Base-by-base conservation (phyloP, 2,797 vertebrate genomes). In the Pygocentrus nattereri region DNA sequence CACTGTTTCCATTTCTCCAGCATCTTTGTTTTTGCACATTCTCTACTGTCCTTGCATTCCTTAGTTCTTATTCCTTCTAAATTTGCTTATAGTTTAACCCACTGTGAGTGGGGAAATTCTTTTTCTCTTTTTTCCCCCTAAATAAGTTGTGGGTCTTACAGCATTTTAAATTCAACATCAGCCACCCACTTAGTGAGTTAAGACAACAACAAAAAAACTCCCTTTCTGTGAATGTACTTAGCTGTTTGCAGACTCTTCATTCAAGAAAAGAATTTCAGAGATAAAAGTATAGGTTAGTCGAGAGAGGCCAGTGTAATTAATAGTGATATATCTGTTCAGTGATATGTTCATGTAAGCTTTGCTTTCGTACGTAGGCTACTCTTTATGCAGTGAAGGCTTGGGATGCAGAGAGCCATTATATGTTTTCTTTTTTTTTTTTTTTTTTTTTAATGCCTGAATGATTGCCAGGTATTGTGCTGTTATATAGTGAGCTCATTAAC, bases 191-290 rank as follows among this genome's bases (percentile, higher is more conserved):
- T 50, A 65, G 47, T 34, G 15, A 52, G 44, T 68, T 75, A 72
- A 72, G 49, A 49, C 67, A 81, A n/a, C n/a, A n/a, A n/a, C n/a
- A n/a, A n/a, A 80, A 78, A 64, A 61, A 76, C 87, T 82, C 80
- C 84, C 75, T 76, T 59, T 62, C 82, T 10, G n/a, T 69, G 7
- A 61, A 58, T 31, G 18, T n/a, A 19, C 30, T 41, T 41, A 34
- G 5, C 27, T 18, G n/a, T 10, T 61, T 71, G 56, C 23, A 41
- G 50, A 30, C 12, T 65, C 19, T n/a, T 56, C 27, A 68, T 58
- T 68, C 27, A 4, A n/a, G 30, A 38, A 56, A 72, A 10, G 5
- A 54, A 54, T 70, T 81, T 23, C n/a, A 47, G 18, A 56, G 31
- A n/a, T 80, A n/a, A 64, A 67, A n/a, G 65, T 50, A 0, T 23